Conservation (phyloP, 1,140 invertebrate genomes). For the Cotesia glomerata region DNA sequence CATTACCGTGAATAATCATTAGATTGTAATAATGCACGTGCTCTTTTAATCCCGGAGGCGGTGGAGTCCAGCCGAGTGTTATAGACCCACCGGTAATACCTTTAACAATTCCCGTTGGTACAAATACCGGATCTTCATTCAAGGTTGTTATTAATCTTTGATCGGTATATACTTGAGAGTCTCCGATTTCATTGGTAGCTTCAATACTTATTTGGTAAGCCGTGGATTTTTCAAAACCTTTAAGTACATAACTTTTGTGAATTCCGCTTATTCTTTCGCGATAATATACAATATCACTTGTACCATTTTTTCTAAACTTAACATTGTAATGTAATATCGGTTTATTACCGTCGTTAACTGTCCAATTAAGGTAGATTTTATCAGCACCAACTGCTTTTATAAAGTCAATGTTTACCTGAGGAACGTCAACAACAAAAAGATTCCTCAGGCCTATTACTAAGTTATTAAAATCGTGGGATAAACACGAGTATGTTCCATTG, state of each 20-base stretch:
- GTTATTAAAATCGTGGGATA: constrained; percentile 50
- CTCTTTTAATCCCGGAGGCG: constrained; percentile 70
- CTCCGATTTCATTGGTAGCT: constrained; percentile 66
- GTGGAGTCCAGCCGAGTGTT: constrained; percentile 77
- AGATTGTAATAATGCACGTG: constrained; percentile 79
- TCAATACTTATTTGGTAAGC: constrained; percentile 67
- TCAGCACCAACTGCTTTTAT: constrained; percentile 76
- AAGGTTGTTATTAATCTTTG: constrained; percentile 68
- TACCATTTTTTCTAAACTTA: constrained; percentile 68
- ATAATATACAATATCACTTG: constrained; percentile 64
- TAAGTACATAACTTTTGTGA: constrained; percentile 70
- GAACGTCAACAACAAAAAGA: constrained; percentile 73
- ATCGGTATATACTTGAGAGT: constrained; percentile 60
- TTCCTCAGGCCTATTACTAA: constrained; percentile 55
- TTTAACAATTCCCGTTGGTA: constrained; percentile 78
- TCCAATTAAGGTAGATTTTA: constrained; percentile 84
- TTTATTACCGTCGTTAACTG: constrained; percentile 77
- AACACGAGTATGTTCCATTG: constrained; percentile 71
- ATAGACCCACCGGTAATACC: constrained; percentile 79
- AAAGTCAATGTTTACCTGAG: constrained; percentile 74
- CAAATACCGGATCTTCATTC: constrained; percentile 75
- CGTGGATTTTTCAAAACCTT: constrained; percentile 67
- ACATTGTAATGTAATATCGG: constrained; percentile 72
- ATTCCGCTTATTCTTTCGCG: constrained; percentile 64
- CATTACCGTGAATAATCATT: constrained; percentile 68